Evolutionary conservation across 1,140 invertebrate genomes (phyloP), one percentile per base, ranked within the genome.

Genomic region (Pollicipes pollicipes): DNA sequence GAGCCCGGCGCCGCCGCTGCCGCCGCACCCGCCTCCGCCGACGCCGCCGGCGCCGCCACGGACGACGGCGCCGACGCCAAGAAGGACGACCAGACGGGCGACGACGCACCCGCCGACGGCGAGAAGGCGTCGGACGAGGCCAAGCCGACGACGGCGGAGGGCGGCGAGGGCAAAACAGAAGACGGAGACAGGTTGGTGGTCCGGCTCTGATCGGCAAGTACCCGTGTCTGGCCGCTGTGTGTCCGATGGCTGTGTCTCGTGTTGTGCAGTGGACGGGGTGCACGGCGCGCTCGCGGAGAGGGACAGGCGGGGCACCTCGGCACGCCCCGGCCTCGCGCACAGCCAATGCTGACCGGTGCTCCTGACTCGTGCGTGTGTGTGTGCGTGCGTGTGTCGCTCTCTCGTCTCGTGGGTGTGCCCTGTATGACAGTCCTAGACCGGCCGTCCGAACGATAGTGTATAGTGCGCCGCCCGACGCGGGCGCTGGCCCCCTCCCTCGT

Each of bases 181-280:
- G 28, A 66, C 64, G 64, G 64, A 27, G 64, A 66, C 64, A 66
- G 64, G 64, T 66, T 66, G 64, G 64, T 66, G 13, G 45, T 58
- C 45, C 45, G 6, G 45, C 13, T 21, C 45, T 3, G 13, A 58
- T 21, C 21, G 45, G 2, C 13, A 21, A 21, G 45, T 58, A 21
- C 24, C 45, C 24, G 45, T 21, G 45, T 58, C 45, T 21, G 6
- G 45, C 45, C 45, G 45, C 45, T 10, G 13, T 3, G 10, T 58
- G 10, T 10, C 45, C 10, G 45, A 21, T 58, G 45, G 8, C 45
- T 21, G 45, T 24, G 32, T 58, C 2, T 24, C 24, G 45, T 58
- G 45, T 58, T 17, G 45, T 58, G 45, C 24, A 21, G 6, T 6
- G 6, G 13, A 21, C 24, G 45, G 13, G 13, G 45, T 10, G 45